Evolutionary conservation across 2,113 vertebrate genomes (phyloP), one percentile per base, ranked within the genome.

Genomic region (Scophthalmus maximus): DNA sequence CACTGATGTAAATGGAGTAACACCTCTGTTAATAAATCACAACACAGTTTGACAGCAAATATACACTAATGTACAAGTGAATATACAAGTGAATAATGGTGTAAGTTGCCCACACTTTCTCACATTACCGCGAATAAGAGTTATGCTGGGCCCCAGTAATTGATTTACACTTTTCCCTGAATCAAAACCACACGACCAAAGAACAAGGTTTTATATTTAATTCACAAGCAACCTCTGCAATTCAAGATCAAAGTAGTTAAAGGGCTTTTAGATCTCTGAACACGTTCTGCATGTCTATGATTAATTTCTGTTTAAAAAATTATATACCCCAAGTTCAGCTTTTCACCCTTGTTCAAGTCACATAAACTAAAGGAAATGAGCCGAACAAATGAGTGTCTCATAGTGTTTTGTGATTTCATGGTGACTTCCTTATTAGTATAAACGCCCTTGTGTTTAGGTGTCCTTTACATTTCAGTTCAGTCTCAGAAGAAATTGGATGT

Each of bases 401-500:
- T 77, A 38, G n/a, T 11, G 0, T 67, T 27, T 50, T 79, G 23
- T 27, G 12, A 68, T 87, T 76, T 58, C 18, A 74, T 17, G n/a
- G 6, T 26, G 14, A 65, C 47, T 75, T n/a, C n/a, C 56, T 36
- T 73, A 57, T 72, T 30, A 32, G 36, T 25, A 9, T 17, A 12
- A 66, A 71, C 15, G 65, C 65, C 67, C 62, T 83, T 59, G 61
- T 82, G 52, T 67, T n/a, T 60, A 20, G 29, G 81, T 81, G 67
- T 34, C 57, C 30, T 67, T 72, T 72, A 70, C 49, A 34, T 75
- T 49, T 74, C 14, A 38, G n/a, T 61, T 74, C 58, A 69, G 57
- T n/a, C n/a, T n/a, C 49, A 8, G 42, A 57, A 65, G 30, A 82
- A 91, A 88, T 81, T 79, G 61, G 42, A 57, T 60, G 80, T 82